phyloP scores from a whole-genome alignment of 1,140 invertebrate species.

The Vollenhovia emeryi region DNA sequence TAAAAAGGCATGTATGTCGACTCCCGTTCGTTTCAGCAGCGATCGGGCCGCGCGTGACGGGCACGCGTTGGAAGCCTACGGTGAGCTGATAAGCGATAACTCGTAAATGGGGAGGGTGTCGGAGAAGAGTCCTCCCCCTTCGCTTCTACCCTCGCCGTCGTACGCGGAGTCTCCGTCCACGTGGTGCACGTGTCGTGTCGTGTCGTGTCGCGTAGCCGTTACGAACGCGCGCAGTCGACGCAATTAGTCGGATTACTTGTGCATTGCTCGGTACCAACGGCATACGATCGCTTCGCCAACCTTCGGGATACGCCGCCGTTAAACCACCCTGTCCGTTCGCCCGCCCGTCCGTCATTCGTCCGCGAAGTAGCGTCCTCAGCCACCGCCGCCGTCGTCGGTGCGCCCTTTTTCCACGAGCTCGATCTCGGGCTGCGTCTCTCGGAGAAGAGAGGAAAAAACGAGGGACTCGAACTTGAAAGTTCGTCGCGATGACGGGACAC shows the following conservation, averaged over 20 bases:
- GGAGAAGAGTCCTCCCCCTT: too few species aligned
- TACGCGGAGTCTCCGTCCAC: slow-evolving; percentile 44
- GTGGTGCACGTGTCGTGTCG: neutral
- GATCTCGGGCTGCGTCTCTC: neutral
- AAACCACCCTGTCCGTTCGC: slow-evolving; percentile 35
- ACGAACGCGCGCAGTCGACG: neutral
- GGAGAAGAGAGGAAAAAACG: neutral
- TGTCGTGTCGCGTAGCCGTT: slow-evolving; percentile 30
- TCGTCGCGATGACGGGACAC: neutral
- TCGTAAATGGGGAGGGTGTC: neutral
- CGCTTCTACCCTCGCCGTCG: slow-evolving; percentile 61
- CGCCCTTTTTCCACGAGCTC: neutral
- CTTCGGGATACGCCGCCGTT: slow-evolving; percentile 4
- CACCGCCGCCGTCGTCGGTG: neutral
- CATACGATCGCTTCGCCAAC: slow-evolving; percentile 10
- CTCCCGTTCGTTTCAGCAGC: neutral
- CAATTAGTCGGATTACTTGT: slow-evolving; percentile 66
- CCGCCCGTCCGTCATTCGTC: neutral
- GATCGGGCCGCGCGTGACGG: neutral
- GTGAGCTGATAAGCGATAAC: neutral
- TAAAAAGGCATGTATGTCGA: slow-evolving; percentile 1
- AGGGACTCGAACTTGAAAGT: neutral
- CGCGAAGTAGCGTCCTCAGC: neutral
- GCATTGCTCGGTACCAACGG: slow-evolving; percentile 51
- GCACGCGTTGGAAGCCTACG: slow-evolving; percentile 6